phyloP scores from a whole-genome alignment of 2,888 invertebrate species.

The Lochmaea capreae region DNA sequence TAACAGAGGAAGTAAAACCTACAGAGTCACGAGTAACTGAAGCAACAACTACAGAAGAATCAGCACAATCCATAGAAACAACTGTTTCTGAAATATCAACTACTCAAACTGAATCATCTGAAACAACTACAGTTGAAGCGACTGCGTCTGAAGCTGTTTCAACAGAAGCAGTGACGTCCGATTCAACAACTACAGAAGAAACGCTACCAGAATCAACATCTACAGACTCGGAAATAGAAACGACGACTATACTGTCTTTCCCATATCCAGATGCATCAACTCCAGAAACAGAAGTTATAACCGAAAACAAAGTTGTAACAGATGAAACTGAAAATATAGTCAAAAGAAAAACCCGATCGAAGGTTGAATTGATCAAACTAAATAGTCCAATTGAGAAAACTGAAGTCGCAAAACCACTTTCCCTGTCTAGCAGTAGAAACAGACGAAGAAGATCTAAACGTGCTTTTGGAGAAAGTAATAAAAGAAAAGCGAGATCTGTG shows the following conservation, averaged over 20 bases:
- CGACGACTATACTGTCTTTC: slow-evolving; percentile 21
- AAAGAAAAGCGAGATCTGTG: slow-evolving; percentile 55
- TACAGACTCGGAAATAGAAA: not conserved
- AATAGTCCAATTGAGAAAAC: not conserved
- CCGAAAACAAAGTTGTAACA: not conserved
- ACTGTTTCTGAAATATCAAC: not conserved
- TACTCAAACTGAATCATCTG: slow-evolving; percentile 1
- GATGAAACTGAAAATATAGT: not conserved
- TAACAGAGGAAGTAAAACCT: slow-evolving; percentile 12
- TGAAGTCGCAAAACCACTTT: not conserved
- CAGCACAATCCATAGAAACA: slow-evolving; percentile 17
- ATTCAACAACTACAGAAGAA: not conserved
- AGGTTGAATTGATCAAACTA: not conserved
- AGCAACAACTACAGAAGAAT: not conserved
- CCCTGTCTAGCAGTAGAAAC: not conserved
- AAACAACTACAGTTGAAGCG: slow-evolving; percentile 27
- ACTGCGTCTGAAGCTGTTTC: slow-evolving; percentile 13
- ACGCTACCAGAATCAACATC: slow-evolving; percentile 4
- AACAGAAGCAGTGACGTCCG: slow-evolving; percentile 2
- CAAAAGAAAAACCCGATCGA: slow-evolving; percentile 17
- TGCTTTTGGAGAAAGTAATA: slow-evolving; percentile 13
- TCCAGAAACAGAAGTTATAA: not conserved
- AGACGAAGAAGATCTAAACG: not conserved
- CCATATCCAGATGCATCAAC: slow-evolving; percentile 11
- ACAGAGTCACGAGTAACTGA: not conserved